Evolutionary conservation across 2,113 vertebrate genomes (phyloP), one percentile per base, ranked within the genome.

Genomic region (Periophthalmodon schlosseri): DNA sequence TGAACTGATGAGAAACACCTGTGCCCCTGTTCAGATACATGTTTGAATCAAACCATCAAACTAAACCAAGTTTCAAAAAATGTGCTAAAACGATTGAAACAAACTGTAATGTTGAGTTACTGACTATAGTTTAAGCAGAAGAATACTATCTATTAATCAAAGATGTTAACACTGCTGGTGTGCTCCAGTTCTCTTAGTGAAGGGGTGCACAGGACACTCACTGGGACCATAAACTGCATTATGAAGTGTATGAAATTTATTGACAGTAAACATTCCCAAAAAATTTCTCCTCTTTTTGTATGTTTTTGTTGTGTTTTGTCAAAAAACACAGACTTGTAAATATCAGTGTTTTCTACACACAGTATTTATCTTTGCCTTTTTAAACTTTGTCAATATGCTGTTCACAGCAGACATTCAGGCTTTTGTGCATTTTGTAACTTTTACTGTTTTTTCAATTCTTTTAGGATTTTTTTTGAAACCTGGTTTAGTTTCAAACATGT

Each of bases 131-230:
- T 68, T 71, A 61, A 57, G 16, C 23, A 85, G 58, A 69, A 61
- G 36, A 73, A 56, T 23, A 56, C 76, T 4, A 50, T 73, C 78
- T 78, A 80, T 85, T 82, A 85, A 87, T 85, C 84, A 81, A 28
- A 68, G 66, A 57, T 23, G 56, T 63, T 21, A 60, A 76, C 28
- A 63, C 74, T 46, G 52, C 46, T 24, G 52, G 14, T 64, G 77
- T 65, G 74, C 63, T 73, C 60, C 23, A 61, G 56, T 70, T 65
- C 66, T 65, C 66, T 21, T 61, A 18, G 67, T 33, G 69, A 47
- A 58, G 33, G 46, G 44, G 21, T 47, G 73, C 36, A 24, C 54
- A 65, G 28, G 64, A 58, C 58, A 54, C 67, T 65, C 76, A 46
- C 10, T 69, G 65, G 63, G 52, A 49, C 16, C 64, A 57, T 74